A percentile compares a stretch with the other conserved stretches of the same genome.
Evolutionary conservation across 2,113 vertebrate genomes (phyloP).

Genomic region (Etia nguti): DNA sequence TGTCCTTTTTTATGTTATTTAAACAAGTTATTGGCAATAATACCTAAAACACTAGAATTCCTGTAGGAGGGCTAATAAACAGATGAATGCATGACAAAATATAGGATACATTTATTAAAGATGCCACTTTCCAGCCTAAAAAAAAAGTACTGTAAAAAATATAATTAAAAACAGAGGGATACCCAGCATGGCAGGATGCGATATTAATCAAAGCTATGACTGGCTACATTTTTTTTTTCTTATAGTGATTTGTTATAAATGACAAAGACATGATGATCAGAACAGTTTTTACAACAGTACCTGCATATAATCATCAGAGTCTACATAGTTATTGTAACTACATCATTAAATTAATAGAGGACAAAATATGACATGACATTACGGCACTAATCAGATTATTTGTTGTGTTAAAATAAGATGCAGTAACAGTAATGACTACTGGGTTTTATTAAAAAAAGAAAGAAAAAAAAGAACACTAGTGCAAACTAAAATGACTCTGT

Average conservation of each 20-base stretch:
- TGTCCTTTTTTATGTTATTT: background rate
- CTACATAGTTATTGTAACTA: background rate
- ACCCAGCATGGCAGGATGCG: background rate
- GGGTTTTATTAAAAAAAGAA: background rate
- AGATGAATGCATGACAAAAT: background rate
- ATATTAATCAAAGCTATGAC: background rate
- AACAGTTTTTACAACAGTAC: background rate
- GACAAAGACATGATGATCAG: background rate
- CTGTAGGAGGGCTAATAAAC: background rate
- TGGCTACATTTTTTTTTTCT: background rate
- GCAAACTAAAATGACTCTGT: background rate
- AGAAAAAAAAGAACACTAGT: background rate
- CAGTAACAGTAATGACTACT: constrained; percentile 4
- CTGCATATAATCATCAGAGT: background rate
- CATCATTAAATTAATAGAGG: background rate
- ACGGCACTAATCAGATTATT: background rate
- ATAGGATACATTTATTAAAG: constrained; percentile 42
- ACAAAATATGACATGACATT: background rate
- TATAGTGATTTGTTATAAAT: background rate
- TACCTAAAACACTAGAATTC: background rate
- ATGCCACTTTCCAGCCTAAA: constrained; percentile 4
- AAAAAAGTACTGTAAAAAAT: background rate
- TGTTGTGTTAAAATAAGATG: constrained; percentile 6
- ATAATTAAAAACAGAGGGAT: background rate
- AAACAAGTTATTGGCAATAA: background rate